phyloP scores from a whole-genome alignment of 2,888 invertebrate species.

The Aphidoletes aphidimyza region DNA sequence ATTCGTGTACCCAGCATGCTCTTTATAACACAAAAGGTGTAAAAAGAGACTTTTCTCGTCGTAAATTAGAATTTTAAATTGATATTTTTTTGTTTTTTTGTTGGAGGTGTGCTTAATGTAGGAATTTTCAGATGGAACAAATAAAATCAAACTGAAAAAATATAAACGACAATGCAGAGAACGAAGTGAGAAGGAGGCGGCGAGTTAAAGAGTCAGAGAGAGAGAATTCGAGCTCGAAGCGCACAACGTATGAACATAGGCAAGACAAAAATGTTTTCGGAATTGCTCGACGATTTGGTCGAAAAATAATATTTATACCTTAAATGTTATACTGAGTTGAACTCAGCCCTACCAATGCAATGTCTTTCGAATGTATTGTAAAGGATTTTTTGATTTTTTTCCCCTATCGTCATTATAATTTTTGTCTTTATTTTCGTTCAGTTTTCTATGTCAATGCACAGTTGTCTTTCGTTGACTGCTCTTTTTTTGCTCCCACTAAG shows the following conservation, averaged over 20 bases:
- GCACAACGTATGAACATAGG: neutral
- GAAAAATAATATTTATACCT: too few species aligned
- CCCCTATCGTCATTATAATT: too few species aligned
- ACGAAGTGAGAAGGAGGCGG: neutral
- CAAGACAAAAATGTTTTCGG: neutral
- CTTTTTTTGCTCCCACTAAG: too few species aligned
- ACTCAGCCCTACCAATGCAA: too few species aligned
- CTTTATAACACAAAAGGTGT: slow-evolving; percentile 6
- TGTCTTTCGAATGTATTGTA: too few species aligned
- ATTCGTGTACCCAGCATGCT: neutral
- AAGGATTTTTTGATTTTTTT: too few species aligned
- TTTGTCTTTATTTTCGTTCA: too few species aligned
- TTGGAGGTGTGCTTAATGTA: neutral
- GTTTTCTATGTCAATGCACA: neutral
- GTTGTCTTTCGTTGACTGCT: neutral
- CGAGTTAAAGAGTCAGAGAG: neutral
- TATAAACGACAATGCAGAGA: neutral
- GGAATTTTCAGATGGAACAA: neutral
- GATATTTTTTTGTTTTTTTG: slow-evolving; percentile 13
- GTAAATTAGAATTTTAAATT: slow-evolving; percentile 47
- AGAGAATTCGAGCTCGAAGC: neutral
- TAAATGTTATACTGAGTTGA: too few species aligned
- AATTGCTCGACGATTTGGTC: neutral
- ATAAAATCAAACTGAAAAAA: slow-evolving; percentile 32
- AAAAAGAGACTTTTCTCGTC: slow-evolving; percentile 24